Percentiles rank a stretch among this genome's conserved stretches.
Conservation (phyloP, 2,888 invertebrate species). For the Cantharis rustica region DNA sequence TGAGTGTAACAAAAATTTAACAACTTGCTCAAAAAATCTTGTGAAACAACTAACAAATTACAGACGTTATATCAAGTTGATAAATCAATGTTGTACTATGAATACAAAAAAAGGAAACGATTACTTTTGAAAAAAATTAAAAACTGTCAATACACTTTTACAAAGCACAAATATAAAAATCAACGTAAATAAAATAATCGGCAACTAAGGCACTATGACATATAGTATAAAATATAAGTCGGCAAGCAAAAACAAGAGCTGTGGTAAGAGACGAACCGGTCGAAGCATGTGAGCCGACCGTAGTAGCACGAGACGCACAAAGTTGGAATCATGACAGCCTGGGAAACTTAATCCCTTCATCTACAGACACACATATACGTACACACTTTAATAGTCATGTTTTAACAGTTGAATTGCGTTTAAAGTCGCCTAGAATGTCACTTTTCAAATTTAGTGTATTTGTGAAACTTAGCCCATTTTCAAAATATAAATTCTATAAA, state of each 20-base stretch:
- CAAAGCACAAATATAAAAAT: conserved; percentile 4
- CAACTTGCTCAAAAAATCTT: not conserved
- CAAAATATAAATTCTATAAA: not conserved
- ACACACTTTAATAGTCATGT: not conserved
- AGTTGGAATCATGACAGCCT: conserved; percentile 92
- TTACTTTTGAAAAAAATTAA: not conserved
- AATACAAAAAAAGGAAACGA: not conserved
- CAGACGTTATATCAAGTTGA: not conserved
- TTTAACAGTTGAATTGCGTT: not conserved
- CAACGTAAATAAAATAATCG: not conserved
- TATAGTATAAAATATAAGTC: conserved; percentile 4
- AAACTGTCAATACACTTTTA: not conserved
- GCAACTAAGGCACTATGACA: not conserved
- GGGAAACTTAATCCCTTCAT: conserved; percentile 96
- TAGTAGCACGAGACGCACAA: conserved; percentile 95
- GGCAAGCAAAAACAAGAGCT: conserved; percentile 42
- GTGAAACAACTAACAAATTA: no score
- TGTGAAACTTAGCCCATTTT: not conserved
- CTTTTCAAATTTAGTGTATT: not conserved
- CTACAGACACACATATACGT: conserved; percentile 61
- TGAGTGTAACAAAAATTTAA: not conserved
- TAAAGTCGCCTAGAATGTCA: not conserved
- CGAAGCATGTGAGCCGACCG: conserved; percentile 95
- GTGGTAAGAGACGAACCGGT: conserved; percentile 79
- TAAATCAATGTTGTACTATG: not conserved